Evolutionary conservation across 35 echinoderm and acorn worm species (phyloP).

Genomic region (Amphiura filiformis): DNA sequence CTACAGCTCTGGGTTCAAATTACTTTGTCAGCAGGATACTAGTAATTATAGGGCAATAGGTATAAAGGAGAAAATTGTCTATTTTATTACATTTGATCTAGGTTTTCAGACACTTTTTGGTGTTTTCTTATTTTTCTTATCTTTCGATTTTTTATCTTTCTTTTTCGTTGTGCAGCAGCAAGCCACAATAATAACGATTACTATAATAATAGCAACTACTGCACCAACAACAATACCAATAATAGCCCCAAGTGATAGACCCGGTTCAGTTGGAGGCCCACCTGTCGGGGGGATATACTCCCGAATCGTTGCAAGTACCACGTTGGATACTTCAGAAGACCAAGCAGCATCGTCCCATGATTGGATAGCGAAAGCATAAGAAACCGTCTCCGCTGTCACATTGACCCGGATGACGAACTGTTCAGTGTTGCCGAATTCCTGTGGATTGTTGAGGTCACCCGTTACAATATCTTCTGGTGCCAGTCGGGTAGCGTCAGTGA

Average conservation of each 20-base stretch:
- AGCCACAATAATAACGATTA: background rate
- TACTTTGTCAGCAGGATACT: no score
- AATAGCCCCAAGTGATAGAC: background rate
- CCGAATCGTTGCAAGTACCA: conserved; percentile 30
- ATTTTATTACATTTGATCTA: no score
- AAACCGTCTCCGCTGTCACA: background rate
- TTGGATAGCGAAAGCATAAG: conserved; percentile 45
- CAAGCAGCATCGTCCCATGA: conserved; percentile 37
- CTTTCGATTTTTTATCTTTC: no score
- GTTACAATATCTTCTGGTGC: background rate
- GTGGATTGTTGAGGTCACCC: no score
- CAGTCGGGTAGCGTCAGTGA: no score
- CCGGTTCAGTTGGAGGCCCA: background rate
- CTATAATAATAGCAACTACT: background rate
- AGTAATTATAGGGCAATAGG: no score
- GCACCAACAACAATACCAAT: background rate
- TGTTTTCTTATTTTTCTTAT: no score
- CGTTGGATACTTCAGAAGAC: conserved; percentile 34
- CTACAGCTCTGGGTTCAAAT: no score
- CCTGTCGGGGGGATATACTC: conserved; percentile 29
- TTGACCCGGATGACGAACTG: background rate
- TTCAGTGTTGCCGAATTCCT: no score
- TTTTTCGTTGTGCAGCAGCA: no score
- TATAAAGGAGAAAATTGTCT: no score
- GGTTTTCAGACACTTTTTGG: no score